These are phyloP conservation scores for Penelope pileata DNA, from an alignment of 2,113 vertebrate species.

Conservation along the genomic window DNA sequence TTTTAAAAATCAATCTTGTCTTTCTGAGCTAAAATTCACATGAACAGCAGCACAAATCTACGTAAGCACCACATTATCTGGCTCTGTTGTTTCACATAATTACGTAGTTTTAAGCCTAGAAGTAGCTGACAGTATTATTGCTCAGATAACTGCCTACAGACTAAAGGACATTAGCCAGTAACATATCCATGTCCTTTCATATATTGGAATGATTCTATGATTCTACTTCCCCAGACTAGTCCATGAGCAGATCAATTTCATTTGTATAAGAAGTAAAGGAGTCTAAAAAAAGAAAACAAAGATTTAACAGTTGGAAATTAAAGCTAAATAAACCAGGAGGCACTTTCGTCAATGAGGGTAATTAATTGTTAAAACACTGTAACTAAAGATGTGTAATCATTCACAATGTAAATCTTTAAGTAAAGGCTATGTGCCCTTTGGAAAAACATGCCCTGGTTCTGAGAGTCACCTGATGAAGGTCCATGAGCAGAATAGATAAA, in stretches of 20 bases:
- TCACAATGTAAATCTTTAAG: background rate
- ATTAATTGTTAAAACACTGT: background rate
- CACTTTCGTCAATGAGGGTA: background rate
- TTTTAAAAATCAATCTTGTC: background rate
- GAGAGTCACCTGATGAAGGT: background rate
- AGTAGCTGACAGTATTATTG: background rate
- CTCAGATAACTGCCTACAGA: background rate
- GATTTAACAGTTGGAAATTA: background rate
- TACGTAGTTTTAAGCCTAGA: background rate
- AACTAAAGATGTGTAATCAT: background rate
- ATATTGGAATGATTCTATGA: background rate
- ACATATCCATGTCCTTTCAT: background rate
- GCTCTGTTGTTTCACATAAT: background rate
- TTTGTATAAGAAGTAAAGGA: background rate
- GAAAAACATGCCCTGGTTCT: background rate
- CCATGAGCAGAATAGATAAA: background rate
- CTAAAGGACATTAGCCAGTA: background rate
- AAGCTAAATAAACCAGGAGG: background rate
- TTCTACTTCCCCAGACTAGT: background rate
- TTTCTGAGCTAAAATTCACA: background rate
- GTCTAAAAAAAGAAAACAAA: background rate
- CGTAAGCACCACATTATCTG: background rate
- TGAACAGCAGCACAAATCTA: background rate
- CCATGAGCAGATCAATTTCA: background rate
- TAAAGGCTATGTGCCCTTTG: background rate